A percentile compares a stretch with the other conserved stretches of the same genome.
Conservation (phyloP, 2,797 vertebrate genomes). For the Enteromius paludinosus region DNA sequence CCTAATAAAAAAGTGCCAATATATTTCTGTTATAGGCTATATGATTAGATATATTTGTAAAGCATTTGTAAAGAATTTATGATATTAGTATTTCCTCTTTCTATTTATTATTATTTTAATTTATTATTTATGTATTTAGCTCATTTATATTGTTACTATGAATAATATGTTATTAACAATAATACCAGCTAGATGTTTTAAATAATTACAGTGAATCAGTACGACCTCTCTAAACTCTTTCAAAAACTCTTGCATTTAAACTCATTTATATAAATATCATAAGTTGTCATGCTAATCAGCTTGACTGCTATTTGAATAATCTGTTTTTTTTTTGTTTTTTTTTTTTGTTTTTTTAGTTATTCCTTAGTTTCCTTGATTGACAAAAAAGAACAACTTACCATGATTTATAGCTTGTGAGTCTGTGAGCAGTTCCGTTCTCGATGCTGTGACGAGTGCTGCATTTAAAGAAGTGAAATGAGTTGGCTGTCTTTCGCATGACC, state of each 20-base stretch:
- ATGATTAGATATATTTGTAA: not conserved
- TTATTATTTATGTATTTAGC: not conserved
- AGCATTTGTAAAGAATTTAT: not conserved
- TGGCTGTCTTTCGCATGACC: not conserved
- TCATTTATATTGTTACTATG: not conserved
- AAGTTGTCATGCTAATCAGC: not conserved
- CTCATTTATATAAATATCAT: not conserved
- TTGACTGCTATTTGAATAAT: not conserved
- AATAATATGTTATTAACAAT: not conserved
- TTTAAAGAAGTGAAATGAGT: not conserved
- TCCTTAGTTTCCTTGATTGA: not conserved
- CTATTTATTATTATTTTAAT: not conserved
- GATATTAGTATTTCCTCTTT: not conserved
- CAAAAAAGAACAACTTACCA: constrained; percentile 17
- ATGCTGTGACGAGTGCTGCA: too few species aligned
- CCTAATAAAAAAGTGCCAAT: not conserved
- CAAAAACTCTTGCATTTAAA: not conserved
- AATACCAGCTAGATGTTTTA: not conserved
- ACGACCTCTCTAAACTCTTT: not conserved
- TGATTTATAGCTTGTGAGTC: not conserved
- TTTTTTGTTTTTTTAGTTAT: too few species aligned
- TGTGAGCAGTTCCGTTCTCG: not conserved
- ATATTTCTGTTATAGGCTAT: not conserved
- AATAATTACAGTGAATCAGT: not conserved
- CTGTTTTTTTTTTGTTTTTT: too few species aligned